Evolutionary conservation across 2,888 invertebrate genomes (phyloP).

Genomic region (Euspilapteryx auroguttella): DNA sequence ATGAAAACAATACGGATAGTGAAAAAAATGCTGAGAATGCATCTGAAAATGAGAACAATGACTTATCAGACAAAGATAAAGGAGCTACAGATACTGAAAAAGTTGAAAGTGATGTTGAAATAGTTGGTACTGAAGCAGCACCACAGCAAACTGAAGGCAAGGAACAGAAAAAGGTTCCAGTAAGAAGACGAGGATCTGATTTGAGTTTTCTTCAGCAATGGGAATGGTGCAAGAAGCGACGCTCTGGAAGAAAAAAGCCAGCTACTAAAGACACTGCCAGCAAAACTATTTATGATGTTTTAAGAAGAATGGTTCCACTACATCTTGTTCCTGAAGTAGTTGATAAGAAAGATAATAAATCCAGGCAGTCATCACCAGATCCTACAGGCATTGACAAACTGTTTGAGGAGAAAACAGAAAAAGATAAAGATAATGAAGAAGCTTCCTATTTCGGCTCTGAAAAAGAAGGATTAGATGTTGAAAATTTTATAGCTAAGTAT

Average conservation of each 20-base stretch:
- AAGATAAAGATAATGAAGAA: constrained; percentile 10
- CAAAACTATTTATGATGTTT: constrained; percentile 68
- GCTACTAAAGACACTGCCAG: constrained; percentile 59
- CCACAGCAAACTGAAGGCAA: constrained; percentile 27
- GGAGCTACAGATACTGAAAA: constrained; percentile 32
- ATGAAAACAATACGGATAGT: constrained; percentile 15
- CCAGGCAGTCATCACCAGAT: constrained; percentile 62
- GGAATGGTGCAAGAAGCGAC: constrained; percentile 72
- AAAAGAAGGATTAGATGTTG: too few relatives aligned
- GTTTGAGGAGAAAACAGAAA: constrained; percentile 50
- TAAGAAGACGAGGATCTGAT: constrained; percentile 72
- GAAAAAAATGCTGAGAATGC: constrained; percentile 28
- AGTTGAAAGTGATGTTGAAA: constrained; percentile 33
- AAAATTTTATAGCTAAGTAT: constrained; percentile 62
- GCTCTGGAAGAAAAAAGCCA: constrained; percentile 50
- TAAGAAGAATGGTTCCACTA: constrained; percentile 67
- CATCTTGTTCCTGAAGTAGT: constrained; percentile 48
- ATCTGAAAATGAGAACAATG: constrained; percentile 38
- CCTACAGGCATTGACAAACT: constrained; percentile 65
- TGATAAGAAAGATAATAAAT: constrained; percentile 37
- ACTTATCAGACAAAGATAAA: constrained; percentile 43
- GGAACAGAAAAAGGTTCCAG: constrained; percentile 45
- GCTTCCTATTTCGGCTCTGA: too few relatives aligned
- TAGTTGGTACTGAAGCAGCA: constrained; percentile 17
- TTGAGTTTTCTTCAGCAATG: constrained; percentile 73